Percentiles rank a stretch among this genome's conserved stretches.
These are phyloP conservation scores for Malurus melanocephalus DNA, from an alignment of 2,113 vertebrate genomes.

Conservation along the genomic window DNA sequence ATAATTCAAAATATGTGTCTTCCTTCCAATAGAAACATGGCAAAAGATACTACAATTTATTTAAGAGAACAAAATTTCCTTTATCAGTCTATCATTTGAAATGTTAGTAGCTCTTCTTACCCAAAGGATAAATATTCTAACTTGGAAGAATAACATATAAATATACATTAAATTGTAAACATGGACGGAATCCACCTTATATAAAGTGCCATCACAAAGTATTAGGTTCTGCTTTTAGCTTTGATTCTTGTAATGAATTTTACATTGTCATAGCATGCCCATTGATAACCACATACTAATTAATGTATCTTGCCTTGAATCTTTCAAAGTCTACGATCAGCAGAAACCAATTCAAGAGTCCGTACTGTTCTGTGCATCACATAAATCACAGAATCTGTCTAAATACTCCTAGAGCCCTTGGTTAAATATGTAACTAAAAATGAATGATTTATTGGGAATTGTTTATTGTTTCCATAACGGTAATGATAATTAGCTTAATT, in stretches of 20 bases:
- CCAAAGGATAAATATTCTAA: neutral
- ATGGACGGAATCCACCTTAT: neutral
- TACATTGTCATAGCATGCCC: neutral
- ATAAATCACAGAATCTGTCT: neutral
- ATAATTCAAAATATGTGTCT: neutral
- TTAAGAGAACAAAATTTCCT: neutral
- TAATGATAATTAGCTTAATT: neutral
- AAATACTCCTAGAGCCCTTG: neutral
- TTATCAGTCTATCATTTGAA: neutral
- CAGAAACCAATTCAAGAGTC: neutral
- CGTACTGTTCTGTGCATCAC: neutral
- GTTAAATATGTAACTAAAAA: neutral
- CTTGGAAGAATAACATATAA: neutral
- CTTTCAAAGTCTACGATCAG: neutral
- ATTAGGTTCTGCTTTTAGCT: neutral
- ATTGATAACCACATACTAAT: neutral
- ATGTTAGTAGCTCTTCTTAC: neutral
- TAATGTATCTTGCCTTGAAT: neutral
- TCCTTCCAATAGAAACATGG: slow-evolving; percentile 3
- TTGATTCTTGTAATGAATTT: neutral
- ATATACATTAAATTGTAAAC: neutral
- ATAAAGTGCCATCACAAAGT: neutral
- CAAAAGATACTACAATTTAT: neutral
- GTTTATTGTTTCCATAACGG: neutral
- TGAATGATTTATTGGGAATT: neutral